These are phyloP conservation scores for Callimorpha dominula DNA, from an alignment of 2,888 invertebrate genomes.

Conservation along the genomic window DNA sequence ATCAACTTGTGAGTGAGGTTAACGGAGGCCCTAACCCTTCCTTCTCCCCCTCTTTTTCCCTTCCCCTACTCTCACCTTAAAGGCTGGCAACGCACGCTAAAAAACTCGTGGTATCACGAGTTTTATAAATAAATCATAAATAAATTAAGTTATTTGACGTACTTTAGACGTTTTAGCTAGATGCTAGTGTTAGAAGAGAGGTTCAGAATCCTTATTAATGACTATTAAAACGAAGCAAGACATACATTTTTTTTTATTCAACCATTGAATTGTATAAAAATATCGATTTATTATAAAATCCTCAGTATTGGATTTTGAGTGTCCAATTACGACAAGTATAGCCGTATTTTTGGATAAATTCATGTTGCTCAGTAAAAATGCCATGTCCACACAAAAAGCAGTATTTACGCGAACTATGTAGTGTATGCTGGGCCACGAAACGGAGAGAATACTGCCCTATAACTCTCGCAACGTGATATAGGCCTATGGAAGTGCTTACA, in stretches of 20 bases:
- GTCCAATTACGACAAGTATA: constrained; percentile 21
- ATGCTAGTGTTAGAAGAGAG: no score
- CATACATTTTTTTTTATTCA: not conserved
- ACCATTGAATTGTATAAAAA: not conserved
- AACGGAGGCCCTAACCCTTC: no score
- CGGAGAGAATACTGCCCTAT: constrained; percentile 58
- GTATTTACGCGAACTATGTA: constrained; percentile 59
- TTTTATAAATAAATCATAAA: no score
- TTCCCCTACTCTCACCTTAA: no score
- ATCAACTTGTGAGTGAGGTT: no score
- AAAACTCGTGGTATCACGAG: no score
- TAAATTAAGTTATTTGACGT: no score
- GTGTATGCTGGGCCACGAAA: constrained; percentile 56
- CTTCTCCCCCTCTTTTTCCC: no score
- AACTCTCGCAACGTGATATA: constrained; percentile 43
- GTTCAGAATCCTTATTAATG: no score
- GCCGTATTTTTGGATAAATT: constrained; percentile 1
- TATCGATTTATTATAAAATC: not conserved
- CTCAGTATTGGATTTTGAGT: constrained; percentile 24
- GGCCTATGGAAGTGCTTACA: not conserved
- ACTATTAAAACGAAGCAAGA: no score
- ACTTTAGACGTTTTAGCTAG: no score
- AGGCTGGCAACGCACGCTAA: no score
- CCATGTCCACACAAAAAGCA: constrained; percentile 51
- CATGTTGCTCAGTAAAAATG: constrained; percentile 28